Conservation (phyloP, 2,797 vertebrate species). For the Phaenicophaeus curvirostris region DNA sequence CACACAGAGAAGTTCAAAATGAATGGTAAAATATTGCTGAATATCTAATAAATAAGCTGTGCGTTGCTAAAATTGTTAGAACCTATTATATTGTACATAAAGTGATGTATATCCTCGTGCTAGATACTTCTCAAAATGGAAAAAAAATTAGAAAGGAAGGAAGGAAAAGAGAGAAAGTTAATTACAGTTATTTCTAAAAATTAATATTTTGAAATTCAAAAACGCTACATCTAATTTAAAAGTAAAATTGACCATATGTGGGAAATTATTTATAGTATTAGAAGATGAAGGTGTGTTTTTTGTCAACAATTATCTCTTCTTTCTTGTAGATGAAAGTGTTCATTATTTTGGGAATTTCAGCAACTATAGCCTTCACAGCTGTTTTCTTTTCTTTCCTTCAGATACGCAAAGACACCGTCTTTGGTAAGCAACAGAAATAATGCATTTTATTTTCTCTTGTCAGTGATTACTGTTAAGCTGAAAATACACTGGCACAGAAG, state of each 20-base stretch:
- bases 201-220: neutral
- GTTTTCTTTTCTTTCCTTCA: slow-evolving; percentile 46
- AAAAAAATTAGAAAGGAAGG: neutral
- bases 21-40: neutral
- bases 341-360: slow-evolving; percentile 33
- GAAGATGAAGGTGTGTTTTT: neutral
- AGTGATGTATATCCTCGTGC: neutral
- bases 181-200: neutral
- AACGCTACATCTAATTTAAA: slow-evolving; percentile 4
- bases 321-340: slow-evolving; percentile 57
- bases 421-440: slow-evolving; percentile 68
- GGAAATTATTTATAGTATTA: slow-evolving; percentile 19
- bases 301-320: neutral
- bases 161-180: neutral
- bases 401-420: neutral
- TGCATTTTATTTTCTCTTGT: neutral
- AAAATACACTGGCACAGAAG: neutral
- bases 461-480: neutral
- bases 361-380: slow-evolving; percentile 33
- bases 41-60: neutral
- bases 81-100: neutral
- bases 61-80: neutral
- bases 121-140: neutral
- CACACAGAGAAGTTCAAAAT: neutral
- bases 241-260: neutral